These are phyloP conservation scores for Cephus cinctus DNA, from an alignment of 1,140 invertebrate species.

Conservation along the genomic window DNA sequence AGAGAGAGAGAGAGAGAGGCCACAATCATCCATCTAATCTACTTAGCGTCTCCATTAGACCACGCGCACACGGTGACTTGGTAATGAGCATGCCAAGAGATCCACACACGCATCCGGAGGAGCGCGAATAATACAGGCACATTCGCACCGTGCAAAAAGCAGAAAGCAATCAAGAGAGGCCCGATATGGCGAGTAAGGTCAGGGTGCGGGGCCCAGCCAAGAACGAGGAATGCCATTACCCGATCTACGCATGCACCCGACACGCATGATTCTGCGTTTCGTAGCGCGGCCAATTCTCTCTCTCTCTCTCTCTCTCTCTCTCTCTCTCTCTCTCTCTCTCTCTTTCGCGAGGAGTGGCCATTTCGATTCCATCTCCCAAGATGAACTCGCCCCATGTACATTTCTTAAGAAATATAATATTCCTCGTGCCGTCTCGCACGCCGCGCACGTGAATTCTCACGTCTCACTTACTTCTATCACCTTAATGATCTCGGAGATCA, in stretches of 20 bases:
- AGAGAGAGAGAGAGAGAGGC: constrained; percentile 25
- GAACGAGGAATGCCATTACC: constrained; percentile 49
- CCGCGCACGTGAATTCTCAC: no score
- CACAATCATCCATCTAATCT: constrained; percentile 36
- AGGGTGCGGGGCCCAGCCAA: constrained; percentile 43
- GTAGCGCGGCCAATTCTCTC: no score
- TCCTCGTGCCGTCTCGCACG: no score
- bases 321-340: background rate
- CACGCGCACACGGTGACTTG: constrained; percentile 26
- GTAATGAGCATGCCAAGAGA: constrained; percentile 20
- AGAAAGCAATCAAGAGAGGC: constrained; percentile 46
- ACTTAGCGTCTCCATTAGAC: constrained; percentile 37
- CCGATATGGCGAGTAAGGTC: constrained; percentile 51
- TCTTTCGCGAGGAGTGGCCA: constrained; percentile 2
- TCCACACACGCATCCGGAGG: constrained; percentile 13
- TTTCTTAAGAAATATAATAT: no score
- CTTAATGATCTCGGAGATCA: no score
- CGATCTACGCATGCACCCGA: constrained; percentile 23
- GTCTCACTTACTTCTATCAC: no score
- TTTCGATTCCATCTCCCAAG: constrained; percentile 5
- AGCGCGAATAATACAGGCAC: constrained; percentile 24
- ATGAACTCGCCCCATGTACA: no score
- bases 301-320: constrained; percentile 4
- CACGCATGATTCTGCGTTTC: constrained; percentile 24
- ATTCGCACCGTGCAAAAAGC: constrained; percentile 40